These are phyloP conservation scores for Parauchenoglanis punctatus DNA, from an alignment of 2,797 vertebrate species.

Conservation along the genomic window DNA sequence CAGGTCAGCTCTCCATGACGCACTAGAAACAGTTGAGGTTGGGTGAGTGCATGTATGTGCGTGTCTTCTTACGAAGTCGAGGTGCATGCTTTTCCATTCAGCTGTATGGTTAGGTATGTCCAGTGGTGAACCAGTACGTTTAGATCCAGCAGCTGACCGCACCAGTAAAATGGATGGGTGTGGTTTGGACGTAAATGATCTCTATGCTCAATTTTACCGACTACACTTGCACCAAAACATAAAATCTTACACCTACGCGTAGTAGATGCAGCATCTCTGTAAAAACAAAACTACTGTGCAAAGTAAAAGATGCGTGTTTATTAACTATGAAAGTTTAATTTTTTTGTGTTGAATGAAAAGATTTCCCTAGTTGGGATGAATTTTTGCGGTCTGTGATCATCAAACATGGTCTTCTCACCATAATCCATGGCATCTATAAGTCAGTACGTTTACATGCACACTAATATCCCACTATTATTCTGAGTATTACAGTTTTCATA, in stretches of 20 bases:
- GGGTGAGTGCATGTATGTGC: neutral
- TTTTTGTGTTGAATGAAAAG: neutral
- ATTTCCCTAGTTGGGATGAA: neutral
- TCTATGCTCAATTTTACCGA: neutral
- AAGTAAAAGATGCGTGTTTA: too few relatives aligned
- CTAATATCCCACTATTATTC: too few relatives aligned
- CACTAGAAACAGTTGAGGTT: neutral
- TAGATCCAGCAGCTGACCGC: neutral
- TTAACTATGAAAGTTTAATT: neutral
- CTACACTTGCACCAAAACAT: neutral
- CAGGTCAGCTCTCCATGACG: neutral
- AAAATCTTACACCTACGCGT: neutral
- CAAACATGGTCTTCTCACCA: neutral
- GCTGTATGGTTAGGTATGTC: neutral
- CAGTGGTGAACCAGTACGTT: neutral
- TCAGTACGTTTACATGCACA: too few relatives aligned
- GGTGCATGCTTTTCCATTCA: neutral
- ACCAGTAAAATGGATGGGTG: neutral
- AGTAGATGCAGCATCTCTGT: neutral
- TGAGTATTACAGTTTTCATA: too few relatives aligned
- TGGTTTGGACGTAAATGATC: neutral
- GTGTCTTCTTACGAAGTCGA: neutral
- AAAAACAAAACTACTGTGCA: neutral
- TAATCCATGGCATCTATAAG: neutral
- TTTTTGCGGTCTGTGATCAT: neutral